These are phyloP conservation scores for Pluvialis apricaria DNA, from an alignment of 2,113 vertebrate genomes.

Conservation along the genomic window DNA sequence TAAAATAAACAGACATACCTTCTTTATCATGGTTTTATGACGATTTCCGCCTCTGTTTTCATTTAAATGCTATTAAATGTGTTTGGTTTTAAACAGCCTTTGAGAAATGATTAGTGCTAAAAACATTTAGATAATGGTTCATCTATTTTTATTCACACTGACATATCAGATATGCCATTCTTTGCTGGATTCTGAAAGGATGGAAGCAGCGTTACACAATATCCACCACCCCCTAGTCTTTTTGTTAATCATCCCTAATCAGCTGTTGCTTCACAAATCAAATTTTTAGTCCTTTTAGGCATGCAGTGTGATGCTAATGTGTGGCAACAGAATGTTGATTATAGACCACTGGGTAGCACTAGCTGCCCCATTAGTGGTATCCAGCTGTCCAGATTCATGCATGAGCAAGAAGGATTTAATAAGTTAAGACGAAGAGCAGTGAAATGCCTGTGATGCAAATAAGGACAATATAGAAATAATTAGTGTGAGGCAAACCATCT, in stretches of 20 bases:
- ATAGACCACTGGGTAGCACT: slow-evolving; percentile 23
- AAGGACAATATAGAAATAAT: slow-evolving; percentile 26
- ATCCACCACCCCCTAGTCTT: background rate
- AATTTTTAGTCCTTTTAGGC: slow-evolving; percentile 28
- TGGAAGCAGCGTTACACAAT: background rate
- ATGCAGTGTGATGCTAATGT: background rate
- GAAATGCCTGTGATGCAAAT: slow-evolving; percentile 27
- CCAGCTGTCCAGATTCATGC: slow-evolving; percentile 37
- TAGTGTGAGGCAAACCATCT: background rate
- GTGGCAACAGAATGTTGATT: slow-evolving; percentile 28
- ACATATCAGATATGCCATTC: background rate
- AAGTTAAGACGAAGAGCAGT: slow-evolving; percentile 10
- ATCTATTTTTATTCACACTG: background rate
- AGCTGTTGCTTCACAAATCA: slow-evolving; percentile 48
- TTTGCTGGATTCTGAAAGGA: background rate
- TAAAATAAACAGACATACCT: background rate
- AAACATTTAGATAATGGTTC: background rate
- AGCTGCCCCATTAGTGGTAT: background rate
- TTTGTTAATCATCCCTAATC: slow-evolving; percentile 37
- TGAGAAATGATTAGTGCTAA: background rate
- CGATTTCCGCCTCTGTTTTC: background rate
- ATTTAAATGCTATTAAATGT: background rate
- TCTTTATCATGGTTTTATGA: background rate
- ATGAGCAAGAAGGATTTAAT: slow-evolving; percentile 19
- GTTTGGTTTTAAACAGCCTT: background rate